Base-by-base conservation (phyloP, 2,888 invertebrate genomes). In the Pachycephus smyrnensis region DNA sequence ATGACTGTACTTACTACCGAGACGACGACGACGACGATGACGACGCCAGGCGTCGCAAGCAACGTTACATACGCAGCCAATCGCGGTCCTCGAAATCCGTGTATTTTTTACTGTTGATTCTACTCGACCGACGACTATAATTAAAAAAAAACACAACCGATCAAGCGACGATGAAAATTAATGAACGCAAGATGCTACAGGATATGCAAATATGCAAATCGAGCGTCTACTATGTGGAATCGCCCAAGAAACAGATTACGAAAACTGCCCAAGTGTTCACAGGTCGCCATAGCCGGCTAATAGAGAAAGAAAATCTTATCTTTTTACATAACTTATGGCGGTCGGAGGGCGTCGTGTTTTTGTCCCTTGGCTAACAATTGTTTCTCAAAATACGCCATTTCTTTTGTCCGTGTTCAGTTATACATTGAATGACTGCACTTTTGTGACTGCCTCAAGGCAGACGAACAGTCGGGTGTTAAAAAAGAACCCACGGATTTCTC, bases 231-330 rank as follows among this genome's bases (percentile, higher is more conserved):
- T 23, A 23, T 9, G 55, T 23, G 23, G 23, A 55, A 55, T 55
- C 2, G 55, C 55, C 55, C 55, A 55, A 55, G 55, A 55, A 55
- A 55, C 55, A 23, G 55, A 55, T 55, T 40, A 75, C 74, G 73
- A 73, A 80, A 75, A 80, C 78, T 80, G 78, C 80, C 80, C 80
- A 78, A 78, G 80, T 80, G 80, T 80, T 80, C 80, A 80, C 55
- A 55, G 31, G 78, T 78, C 78, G 76, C 35, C 4, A 31, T 73
- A 78, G 69, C 23, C 76, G 76, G 76, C 76, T 78, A 73, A 76
- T 55, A 23, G 33, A 33, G 4, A 33, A 55, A 55, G 9, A 55
- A 55, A 55, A 23, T 55, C 55, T 55, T 55, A 55, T 23, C 55
- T 23, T 23, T 23, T 55, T 55, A 55, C 55, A 55, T 55, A 55